Evolutionary conservation across 2,888 invertebrate genomes (phyloP).

Genomic region (Nomada flava): DNA sequence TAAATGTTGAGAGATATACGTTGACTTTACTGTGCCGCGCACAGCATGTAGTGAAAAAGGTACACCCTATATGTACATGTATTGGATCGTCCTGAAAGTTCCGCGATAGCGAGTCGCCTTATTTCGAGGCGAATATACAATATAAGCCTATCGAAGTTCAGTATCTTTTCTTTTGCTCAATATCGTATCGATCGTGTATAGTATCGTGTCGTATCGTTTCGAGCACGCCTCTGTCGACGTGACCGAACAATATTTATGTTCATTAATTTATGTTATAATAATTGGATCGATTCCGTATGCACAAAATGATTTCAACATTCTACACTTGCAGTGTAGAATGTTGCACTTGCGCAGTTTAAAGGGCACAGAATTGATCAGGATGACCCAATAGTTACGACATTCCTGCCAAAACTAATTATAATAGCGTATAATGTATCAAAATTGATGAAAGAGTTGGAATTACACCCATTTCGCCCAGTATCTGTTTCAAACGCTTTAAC

Average conservation of each 20-base stretch:
- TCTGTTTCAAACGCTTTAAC: constrained; percentile 33
- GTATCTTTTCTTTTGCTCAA: not conserved
- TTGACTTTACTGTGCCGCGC: constrained; percentile 50
- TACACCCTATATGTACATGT: not conserved
- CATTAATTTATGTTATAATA: too few relatives aligned
- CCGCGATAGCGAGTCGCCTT: not conserved
- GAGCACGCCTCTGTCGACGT: too few relatives aligned
- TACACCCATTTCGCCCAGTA: constrained; percentile 36
- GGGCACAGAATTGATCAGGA: not conserved
- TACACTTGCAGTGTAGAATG: not conserved
- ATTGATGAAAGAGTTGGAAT: constrained; percentile 75
- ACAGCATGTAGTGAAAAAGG: constrained; percentile 36
- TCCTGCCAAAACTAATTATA: constrained; percentile 82
- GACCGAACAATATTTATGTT: too few relatives aligned
- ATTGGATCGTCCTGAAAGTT: constrained; percentile 5
- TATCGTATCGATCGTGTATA: too few relatives aligned
- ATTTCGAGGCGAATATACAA: too few relatives aligned
- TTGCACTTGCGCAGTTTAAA: constrained; percentile 6
- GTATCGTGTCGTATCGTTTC: too few relatives aligned
- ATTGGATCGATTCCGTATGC: too few relatives aligned
- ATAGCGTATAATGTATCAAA: constrained; percentile 75
- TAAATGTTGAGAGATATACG: constrained; percentile 8
- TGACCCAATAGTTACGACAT: constrained; percentile 77
- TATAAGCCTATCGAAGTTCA: not conserved
- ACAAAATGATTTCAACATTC: too few relatives aligned